These are phyloP conservation scores for Parazoanthus darwini DNA, from an alignment of 92 coral and sea anemone species.

Conservation along the genomic window DNA sequence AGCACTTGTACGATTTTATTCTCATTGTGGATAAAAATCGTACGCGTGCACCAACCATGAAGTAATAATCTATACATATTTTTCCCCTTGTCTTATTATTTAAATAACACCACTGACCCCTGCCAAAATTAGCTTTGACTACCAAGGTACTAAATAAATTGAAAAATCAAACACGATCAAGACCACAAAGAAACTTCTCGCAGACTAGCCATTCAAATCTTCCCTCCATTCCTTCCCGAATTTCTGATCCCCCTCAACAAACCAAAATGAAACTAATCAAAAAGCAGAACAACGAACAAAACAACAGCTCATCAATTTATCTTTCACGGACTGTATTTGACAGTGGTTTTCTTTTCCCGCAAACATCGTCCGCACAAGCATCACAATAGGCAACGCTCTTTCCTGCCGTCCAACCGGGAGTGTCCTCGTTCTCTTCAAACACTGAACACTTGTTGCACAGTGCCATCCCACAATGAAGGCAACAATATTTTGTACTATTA, in stretches of 20 bases:
- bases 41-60: not conserved
- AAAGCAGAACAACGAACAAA: constrained; percentile 20
- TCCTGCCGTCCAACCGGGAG: constrained; percentile 46
- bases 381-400: constrained; percentile 48
- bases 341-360: constrained; percentile 5
- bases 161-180: constrained; percentile 27
- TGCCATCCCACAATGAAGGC: constrained; percentile 47
- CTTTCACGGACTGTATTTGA: constrained; percentile 28
- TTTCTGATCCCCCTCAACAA: constrained; percentile 19
- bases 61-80: constrained; percentile 20
- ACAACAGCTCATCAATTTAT: constrained; percentile 16
- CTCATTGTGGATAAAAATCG: not conserved
- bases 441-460: constrained; percentile 51
- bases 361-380: constrained; percentile 26
- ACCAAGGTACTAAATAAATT: constrained; percentile 10
- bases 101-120: not conserved
- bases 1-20: constrained; percentile 19
- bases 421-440: constrained; percentile 50
- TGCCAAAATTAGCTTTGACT: constrained; percentile 21
- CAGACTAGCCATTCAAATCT: constrained; percentile 27
- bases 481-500: constrained; percentile 50
- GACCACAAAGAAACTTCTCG: constrained; percentile 25
- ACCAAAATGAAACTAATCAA: constrained; percentile 23
- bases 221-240: constrained; percentile 29
- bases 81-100: constrained; percentile 13